These are phyloP conservation scores for Charaxes varanes DNA, from an alignment of 1,140 invertebrate genomes.

Conservation along the genomic window DNA sequence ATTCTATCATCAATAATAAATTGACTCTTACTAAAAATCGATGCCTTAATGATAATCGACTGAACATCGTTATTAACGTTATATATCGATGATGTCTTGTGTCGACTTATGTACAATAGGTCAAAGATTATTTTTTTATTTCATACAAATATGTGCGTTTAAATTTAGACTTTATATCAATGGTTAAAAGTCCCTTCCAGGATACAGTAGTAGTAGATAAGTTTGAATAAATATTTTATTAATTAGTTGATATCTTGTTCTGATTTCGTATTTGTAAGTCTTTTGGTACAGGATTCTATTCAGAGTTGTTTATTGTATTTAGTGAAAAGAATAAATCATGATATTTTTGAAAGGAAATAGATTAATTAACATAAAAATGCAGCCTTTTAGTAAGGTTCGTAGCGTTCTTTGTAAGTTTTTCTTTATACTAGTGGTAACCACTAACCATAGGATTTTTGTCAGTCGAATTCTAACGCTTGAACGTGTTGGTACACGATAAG, in stretches of 20 bases:
- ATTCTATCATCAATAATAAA: no score
- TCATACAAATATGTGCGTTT: no score
- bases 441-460: conserved; percentile 1
- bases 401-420: conserved; percentile 9
- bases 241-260: conserved; percentile 14
- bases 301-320: conserved; percentile 3
- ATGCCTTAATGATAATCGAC: no score
- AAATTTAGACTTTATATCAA: no score
- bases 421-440: conserved; percentile 3
- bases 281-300: conserved; percentile 16
- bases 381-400: conserved; percentile 44
- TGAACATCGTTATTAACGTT: no score
- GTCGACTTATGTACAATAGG: no score
- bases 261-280: conserved; percentile 1
- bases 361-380: conserved; percentile 52
- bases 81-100: no score
- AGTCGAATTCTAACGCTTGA: conserved; percentile 10
- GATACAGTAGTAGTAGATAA: conserved; percentile 18
- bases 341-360: conserved; percentile 48
- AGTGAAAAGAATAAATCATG: conserved; percentile 32
- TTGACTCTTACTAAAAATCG: no score
- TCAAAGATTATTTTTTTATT: conserved; percentile 28
- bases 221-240: conserved; percentile 22
- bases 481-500: conserved; percentile 1
- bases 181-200: no score